These are phyloP conservation scores for Dicerorhinus sumatrensis DNA, from an alignment of 2,113 vertebrate species.

Conservation along the genomic window DNA sequence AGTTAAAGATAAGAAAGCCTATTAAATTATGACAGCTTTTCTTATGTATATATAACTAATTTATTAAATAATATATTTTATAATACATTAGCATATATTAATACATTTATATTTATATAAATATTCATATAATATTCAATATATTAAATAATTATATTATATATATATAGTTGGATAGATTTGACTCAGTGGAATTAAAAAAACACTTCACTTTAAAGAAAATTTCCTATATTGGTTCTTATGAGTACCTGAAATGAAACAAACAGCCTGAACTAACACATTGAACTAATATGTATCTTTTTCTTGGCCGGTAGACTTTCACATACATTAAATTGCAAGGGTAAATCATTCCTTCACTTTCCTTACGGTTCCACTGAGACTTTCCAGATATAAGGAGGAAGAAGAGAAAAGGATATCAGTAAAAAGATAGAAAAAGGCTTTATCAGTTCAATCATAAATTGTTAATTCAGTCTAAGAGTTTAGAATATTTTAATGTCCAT, in stretches of 20 bases:
- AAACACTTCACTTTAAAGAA: background rate
- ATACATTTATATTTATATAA: too few relatives aligned
- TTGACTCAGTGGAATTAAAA: slow-evolving; percentile 3
- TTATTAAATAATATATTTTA: background rate
- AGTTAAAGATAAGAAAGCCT: slow-evolving; percentile 48
- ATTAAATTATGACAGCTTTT: background rate
- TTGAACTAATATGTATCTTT: background rate
- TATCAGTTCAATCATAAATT: background rate
- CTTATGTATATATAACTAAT: background rate
- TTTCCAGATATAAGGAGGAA: slow-evolving; percentile 33
- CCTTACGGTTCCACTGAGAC: background rate
- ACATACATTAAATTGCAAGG: background rate
- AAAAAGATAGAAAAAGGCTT: background rate
- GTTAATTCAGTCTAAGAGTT: background rate
- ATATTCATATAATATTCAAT: background rate
- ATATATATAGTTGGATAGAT: background rate
- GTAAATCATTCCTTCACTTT: background rate
- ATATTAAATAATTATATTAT: background rate
- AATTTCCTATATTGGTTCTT: background rate
- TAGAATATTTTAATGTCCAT: background rate
- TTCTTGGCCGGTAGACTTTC: background rate
- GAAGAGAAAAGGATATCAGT: background rate
- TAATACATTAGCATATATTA: background rate
- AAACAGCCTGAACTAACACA: background rate
- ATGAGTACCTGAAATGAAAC: background rate